Evolutionary conservation across 2,888 invertebrate species (phyloP), one percentile per base, ranked within the genome.

Genomic region (Nomada goodeniana): DNA sequence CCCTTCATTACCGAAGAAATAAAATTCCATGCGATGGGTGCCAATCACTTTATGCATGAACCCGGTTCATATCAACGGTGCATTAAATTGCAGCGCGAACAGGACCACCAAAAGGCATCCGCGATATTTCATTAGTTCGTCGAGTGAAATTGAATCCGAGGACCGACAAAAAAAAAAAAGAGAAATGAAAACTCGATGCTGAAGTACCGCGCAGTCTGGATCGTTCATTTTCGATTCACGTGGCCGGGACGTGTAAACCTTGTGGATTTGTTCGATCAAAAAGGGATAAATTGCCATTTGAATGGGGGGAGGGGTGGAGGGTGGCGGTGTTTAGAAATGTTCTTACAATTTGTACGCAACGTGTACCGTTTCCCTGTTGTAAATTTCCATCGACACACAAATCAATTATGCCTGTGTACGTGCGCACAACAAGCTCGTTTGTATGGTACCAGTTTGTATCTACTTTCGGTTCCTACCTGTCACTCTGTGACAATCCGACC

Each of bases 381-480:
- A 82, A 76, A 83, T 84, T 86, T 81, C 82, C 80, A 87, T 85
- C 84, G 68, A 63, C 59, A 63, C 67, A 29, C 60, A 67, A 68
- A 61, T 74, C 71, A 80, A 86, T 86, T 75, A 36, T 36, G 36
- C 0, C 36, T 36, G 36, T 65, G 36, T 13, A 52, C n/a, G 36
- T 36, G 65, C 47, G 53, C 70, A 60, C 59, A 72, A 65, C 55
- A 36, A 50, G 44, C 47, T 53, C 23, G 53, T 77, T 76, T 67
- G 61, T 55, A 26, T 10, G 20, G 23, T n/a, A 3, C 29, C 36
- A 10, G 67, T 29, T 77, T 72, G 72, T 72, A 44, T 55, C 29
- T 72, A 80, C 77, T 72, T 67, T 68, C 55, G 61, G 9, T 18
- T 50, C 42, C 50, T 57, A 50, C 42, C 47, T 50, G 70, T 64